Evolutionary conservation across 2,113 vertebrate genomes (phyloP), one percentile per base, ranked within the genome.

Genomic region (Merops nubicus): DNA sequence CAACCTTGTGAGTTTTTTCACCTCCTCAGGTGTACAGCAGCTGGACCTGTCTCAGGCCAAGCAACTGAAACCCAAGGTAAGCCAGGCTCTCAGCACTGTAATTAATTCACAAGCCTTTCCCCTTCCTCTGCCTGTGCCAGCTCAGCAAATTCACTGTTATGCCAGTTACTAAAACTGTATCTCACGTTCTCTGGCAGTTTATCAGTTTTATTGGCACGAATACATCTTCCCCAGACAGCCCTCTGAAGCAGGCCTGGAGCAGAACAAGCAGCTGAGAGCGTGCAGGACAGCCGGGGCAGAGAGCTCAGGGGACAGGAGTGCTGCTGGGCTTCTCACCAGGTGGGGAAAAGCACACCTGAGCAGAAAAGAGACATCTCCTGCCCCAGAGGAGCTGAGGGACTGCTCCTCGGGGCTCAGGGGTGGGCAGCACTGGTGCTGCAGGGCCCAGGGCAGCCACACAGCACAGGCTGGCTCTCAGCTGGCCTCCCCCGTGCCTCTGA

Each of bases 161-260:
- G 69, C 83, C 91, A 91, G 88, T 91, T 92, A 94, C 83, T 95
- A 93, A 96, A 95, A 93, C 40, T 38, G 88, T 84, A 81, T 87
- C 88, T 78, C 6, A 0, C 88, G 88, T 62, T 31, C 82, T 75
- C 64, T 93, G 73, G 92, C 65, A 87, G 65, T 91, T 82, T 78
- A 85, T 93, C 96, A 89, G 3, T 91, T 95, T 92, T 96, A 95
- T 87, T 85, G 88, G 73, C 1, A 0, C 62, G 56, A 62, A 57
- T 70, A 64, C 21, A 25, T 92, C 92, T 94, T 92, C 69, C 45
- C 62, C 60, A 75, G 85, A 56, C 34, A 9, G 47, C 57, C 15
- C 56, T 87, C 73, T 65, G 65, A 94, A 75, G 80, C 26, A 89
- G 89, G 89, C 5, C 13, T 53, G 65, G 4, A 57, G 65, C 62